Evolutionary conservation across 1,140 invertebrate species (phyloP).

Genomic region (Thereuonema tuberculata): DNA sequence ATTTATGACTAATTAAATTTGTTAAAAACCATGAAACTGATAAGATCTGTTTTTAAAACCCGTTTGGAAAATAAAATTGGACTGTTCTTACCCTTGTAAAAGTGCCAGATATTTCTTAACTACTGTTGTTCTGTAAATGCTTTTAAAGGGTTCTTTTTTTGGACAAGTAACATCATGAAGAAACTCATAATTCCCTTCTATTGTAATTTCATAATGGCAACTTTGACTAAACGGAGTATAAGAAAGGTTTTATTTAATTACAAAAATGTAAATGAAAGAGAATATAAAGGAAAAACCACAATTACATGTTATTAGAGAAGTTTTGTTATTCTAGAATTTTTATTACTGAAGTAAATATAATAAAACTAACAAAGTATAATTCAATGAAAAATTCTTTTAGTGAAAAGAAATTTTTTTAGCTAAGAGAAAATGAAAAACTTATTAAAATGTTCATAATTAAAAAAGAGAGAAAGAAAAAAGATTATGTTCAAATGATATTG

Average conservation of each 20-base stretch:
- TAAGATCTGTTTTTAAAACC: neutral
- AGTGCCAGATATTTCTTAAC: slow-evolving; percentile 51
- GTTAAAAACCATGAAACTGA: neutral
- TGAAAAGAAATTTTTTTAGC: too few relatives aligned
- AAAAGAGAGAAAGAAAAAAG: neutral
- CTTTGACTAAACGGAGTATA: neutral
- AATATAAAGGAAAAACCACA: too few relatives aligned
- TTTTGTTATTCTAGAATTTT: too few relatives aligned
- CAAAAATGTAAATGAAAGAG: too few relatives aligned
- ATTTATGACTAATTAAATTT: neutral
- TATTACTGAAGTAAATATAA: too few relatives aligned
- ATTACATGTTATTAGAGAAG: too few relatives aligned
- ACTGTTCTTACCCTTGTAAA: slow-evolving; percentile 28
- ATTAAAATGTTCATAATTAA: neutral
- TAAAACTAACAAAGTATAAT: too few relatives aligned
- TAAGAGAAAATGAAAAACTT: slow-evolving; percentile 9
- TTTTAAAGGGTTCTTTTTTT: slow-evolving; percentile 49
- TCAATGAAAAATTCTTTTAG: too few relatives aligned
- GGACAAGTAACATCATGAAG: slow-evolving; percentile 60
- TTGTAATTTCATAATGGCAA: slow-evolving; percentile 20
- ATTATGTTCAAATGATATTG: neutral
- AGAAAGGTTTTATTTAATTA: too few relatives aligned
- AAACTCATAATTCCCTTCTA: slow-evolving; percentile 47
- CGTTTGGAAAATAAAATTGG: neutral
- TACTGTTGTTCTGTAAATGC: slow-evolving; percentile 50